Conservation (phyloP, 2,888 invertebrate species). For the Diogma glabrata region DNA sequence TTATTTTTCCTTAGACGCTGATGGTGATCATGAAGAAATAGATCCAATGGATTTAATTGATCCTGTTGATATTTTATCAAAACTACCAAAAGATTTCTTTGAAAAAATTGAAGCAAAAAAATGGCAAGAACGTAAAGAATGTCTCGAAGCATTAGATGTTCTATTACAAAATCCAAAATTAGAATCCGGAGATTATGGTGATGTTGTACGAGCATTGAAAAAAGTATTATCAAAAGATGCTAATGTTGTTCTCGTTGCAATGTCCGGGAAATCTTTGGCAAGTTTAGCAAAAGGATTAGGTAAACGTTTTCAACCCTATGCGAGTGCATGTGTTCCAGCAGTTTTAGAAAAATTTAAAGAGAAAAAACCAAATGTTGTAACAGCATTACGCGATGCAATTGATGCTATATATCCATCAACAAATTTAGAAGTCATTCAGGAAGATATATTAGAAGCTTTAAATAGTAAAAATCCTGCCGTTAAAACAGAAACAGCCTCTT, state of each 20-base stretch:
- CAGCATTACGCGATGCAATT: slow-evolving; percentile 74
- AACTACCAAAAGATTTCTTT: slow-evolving; percentile 90
- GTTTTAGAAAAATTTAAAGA: slow-evolving; percentile 95
- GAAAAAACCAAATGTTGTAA: slow-evolving; percentile 85
- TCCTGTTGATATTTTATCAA: slow-evolving; percentile 85
- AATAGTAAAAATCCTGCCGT: slow-evolving; percentile 86
- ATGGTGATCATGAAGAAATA: slow-evolving; percentile 50
- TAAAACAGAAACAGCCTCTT: slow-evolving; percentile 75
- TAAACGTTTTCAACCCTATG: slow-evolving; percentile 76
- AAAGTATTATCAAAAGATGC: slow-evolving; percentile 89
- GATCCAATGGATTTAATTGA: slow-evolving; percentile 87
- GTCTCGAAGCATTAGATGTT: slow-evolving; percentile 69
- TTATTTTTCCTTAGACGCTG: slow-evolving; percentile 38
- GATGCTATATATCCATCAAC: slow-evolving; percentile 80
- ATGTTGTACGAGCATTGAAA: slow-evolving; percentile 73
- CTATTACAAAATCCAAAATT: slow-evolving; percentile 72
- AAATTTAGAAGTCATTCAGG: slow-evolving; percentile 68
- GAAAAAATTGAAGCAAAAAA: slow-evolving; percentile 90
- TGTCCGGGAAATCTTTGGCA: slow-evolving; percentile 73
- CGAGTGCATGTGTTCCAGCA: slow-evolving; percentile 59
- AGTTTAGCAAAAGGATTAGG: slow-evolving; percentile 76
- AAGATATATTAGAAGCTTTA: slow-evolving; percentile 74
- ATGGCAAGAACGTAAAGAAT: slow-evolving; percentile 94
- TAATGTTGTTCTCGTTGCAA: slow-evolving; percentile 85
- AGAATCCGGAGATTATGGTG: slow-evolving; percentile 86